phyloP scores from a whole-genome alignment of 2,888 invertebrate genomes.

The Nebria salina region DNA sequence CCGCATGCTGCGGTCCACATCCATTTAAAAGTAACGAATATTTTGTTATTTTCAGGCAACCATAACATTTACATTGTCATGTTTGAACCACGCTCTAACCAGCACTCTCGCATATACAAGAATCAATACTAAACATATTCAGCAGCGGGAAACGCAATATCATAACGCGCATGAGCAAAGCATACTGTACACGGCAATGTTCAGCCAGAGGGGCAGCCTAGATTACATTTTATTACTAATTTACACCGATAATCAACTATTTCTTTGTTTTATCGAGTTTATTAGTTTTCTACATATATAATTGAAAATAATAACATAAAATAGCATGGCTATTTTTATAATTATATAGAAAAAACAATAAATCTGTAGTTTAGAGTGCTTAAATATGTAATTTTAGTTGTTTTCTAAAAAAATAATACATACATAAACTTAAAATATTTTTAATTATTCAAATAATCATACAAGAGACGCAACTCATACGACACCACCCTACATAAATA shows the following conservation, averaged over 20 bases:
- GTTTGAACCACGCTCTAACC: conserved; percentile 35
- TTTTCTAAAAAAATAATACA: no score
- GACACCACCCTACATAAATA: no score
- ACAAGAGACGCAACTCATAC: no score
- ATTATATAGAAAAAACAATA: no score
- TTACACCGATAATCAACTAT: neutral
- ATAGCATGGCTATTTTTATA: no score
- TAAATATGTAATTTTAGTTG: no score
- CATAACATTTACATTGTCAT: conserved; percentile 39
- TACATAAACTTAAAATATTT: no score
- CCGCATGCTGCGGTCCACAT: conserved; percentile 21
- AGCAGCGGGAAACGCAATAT: conserved; percentile 43
- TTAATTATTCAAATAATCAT: no score
- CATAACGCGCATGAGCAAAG: conserved; percentile 24
- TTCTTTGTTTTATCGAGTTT: neutral
- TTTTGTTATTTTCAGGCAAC: conserved; percentile 29
- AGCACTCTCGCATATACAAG: conserved; percentile 32
- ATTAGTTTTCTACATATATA: neutral
- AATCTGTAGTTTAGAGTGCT: no score
- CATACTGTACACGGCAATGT: conserved; percentile 3
- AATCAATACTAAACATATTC: conserved; percentile 41
- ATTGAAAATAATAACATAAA: neutral
- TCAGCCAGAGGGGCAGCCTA: neutral
- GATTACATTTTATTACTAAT: neutral
- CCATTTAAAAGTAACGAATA: conserved; percentile 30